Conservation (phyloP, 2,888 invertebrate genomes). For the Hirtodrosophila trivittata region DNA sequence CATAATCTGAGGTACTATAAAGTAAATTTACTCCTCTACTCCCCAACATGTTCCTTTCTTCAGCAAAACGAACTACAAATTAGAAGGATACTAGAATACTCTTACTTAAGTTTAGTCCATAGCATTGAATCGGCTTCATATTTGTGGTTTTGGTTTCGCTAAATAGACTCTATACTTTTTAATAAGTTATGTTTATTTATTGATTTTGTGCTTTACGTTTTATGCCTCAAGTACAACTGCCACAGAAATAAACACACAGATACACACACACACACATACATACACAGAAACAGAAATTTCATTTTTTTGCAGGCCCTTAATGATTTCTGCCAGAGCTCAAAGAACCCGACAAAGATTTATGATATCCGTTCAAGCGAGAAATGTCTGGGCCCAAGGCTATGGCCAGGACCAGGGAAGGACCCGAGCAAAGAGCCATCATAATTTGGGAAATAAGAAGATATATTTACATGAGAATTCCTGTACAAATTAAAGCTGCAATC, state of each 20-base stretch:
- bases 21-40: too few relatives aligned
- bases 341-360: slow-evolving; percentile 56
- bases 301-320: slow-evolving; percentile 33
- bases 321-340: slow-evolving; percentile 27
- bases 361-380: slow-evolving; percentile 57
- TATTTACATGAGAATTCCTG: too few relatives aligned
- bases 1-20: too few relatives aligned
- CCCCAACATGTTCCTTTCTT: too few relatives aligned
- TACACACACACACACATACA: slow-evolving; percentile 11
- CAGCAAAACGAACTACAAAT: too few relatives aligned
- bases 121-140: slow-evolving; percentile 2
- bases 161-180: slow-evolving; percentile 30
- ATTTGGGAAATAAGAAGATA: too few relatives aligned
- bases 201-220: slow-evolving; percentile 37
- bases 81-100: too few relatives aligned
- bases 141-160: not conserved
- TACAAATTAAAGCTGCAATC: too few relatives aligned
- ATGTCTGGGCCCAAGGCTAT: slow-evolving; percentile 48
- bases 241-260: slow-evolving; percentile 23
- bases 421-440: too few relatives aligned
- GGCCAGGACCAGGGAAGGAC: too few relatives aligned
- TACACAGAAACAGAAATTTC: slow-evolving; percentile 19
- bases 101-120: not conserved
- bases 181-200: slow-evolving; percentile 44
- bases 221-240: slow-evolving; percentile 10